A percentile compares a stretch with the other conserved stretches of the same genome.
Evolutionary conservation across 2,888 invertebrate genomes (phyloP).

Genomic region (Eristalis tenax): DNA sequence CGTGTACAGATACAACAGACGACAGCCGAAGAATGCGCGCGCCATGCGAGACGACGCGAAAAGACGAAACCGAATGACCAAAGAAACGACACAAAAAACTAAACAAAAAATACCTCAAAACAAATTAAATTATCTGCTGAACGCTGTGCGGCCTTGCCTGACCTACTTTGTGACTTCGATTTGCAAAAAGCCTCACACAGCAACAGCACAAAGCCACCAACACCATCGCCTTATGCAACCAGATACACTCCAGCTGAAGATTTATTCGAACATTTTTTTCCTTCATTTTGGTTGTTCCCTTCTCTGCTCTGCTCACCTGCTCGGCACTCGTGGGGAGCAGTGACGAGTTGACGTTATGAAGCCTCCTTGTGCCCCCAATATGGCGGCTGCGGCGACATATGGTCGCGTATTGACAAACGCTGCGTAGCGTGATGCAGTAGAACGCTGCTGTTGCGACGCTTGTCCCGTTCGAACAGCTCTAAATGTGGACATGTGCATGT

Average conservation of each 20-base stretch:
- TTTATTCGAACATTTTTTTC: conserved; percentile 52
- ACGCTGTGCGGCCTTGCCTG: conserved; percentile 77
- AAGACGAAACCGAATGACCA: conserved; percentile 2
- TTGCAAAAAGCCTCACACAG: conserved; percentile 32
- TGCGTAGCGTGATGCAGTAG: conserved; percentile 2
- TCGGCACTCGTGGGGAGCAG: not conserved
- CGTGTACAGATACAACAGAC: conserved; percentile 18
- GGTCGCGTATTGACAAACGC: conserved; percentile 45
- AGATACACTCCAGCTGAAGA: conserved; percentile 52
- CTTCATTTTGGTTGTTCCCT: not conserved
- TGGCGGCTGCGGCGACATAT: conserved; percentile 57
- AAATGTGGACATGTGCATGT: conserved; percentile 46
- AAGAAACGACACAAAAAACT: conserved; percentile 11
- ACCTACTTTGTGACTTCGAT: conserved; percentile 78
- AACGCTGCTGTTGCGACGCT: conserved; percentile 19
- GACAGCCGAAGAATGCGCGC: conserved; percentile 24
- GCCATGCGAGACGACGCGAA: not conserved
- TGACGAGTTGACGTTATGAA: conserved; percentile 55
- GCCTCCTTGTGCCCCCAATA: conserved; percentile 49
- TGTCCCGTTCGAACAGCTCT: conserved; percentile 16
- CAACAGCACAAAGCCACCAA: conserved; percentile 10
- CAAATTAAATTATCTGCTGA: conserved; percentile 68
- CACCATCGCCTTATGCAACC: conserved; percentile 51
- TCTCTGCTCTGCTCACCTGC: conserved; percentile 11
- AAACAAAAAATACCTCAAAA: conserved; percentile 28